Base-by-base conservation (phyloP, 1,140 invertebrate genomes). In the Uloborus diversus region DNA sequence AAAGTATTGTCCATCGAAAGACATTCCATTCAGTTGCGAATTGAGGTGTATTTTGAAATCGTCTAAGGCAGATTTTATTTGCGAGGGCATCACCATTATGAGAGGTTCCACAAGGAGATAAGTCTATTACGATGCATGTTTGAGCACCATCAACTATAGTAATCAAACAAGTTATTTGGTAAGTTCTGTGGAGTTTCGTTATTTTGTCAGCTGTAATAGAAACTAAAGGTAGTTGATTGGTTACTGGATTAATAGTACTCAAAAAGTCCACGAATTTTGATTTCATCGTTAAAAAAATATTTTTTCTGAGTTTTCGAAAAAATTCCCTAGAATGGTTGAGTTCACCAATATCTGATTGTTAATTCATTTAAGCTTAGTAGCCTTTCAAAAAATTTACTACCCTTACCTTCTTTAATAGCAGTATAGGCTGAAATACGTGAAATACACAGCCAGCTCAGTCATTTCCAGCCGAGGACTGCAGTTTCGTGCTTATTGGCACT, bases 291-390 rank as follows among this genome's bases (percentile, higher is more conserved):
- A 61, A 61, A 61, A 61, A 61, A 28, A 61, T 61, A 20, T 28
- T 61, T 61, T 61, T 30, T 61, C 57, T 61, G 57, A 61, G 32
- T 61, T 61, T 28, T 61, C 57, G 27, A 30, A 61, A 61, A 61
- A 61, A 61, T 61, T 61, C 57, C 25, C 57, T 61, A 7, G 57
- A 61, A 61, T 61, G 57, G 57, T 61, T 61, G 23, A 61, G 57
- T 61, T 61, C 57, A 61, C 57, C 57, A 61, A 61, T 61, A 61
- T 61, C 57, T 61, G 20, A 4, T 28, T 61, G 27, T 61, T 61
- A 61, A 61, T 28, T 61, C 57, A 61, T 61, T 61, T 61, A 61
- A 28, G 57, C 57, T 61, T 61, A 61, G 32, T 25, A 61, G 57
- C 28, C 57, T 61, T 30, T 61, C 13, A 30, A 61, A 61, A 61